Percentiles rank a stretch among this genome's conserved stretches.
phyloP scores from a whole-genome alignment of 2,888 invertebrate genomes.

The Sinelater perroti region DNA sequence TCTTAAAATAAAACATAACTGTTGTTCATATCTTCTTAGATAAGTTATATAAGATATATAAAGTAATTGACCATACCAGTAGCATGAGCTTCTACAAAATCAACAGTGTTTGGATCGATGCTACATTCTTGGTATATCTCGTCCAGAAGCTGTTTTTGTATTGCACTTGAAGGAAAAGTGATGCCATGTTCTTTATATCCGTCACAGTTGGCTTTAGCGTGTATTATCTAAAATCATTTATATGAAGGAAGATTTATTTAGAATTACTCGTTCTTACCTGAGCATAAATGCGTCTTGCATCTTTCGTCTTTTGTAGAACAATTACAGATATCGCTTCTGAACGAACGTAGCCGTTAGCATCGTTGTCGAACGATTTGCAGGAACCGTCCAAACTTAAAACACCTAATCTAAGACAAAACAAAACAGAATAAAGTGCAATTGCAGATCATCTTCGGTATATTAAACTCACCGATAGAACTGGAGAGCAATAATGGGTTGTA shows the following conservation, averaged over 20 bases:
- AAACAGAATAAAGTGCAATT: too few relatives aligned
- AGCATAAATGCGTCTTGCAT: slow-evolving; percentile 52
- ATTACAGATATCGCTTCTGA: slow-evolving; percentile 79
- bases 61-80: slow-evolving; percentile 64
- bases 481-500: slow-evolving; percentile 87
- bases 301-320: slow-evolving; percentile 73
- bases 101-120: slow-evolving; percentile 74
- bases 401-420: slow-evolving; percentile 73
- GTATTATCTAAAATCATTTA: slow-evolving; percentile 42
- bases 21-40: too few relatives aligned
- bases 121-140: slow-evolving; percentile 76
- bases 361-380: slow-evolving; percentile 90
- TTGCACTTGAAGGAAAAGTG: slow-evolving; percentile 59
- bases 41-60: too few relatives aligned
- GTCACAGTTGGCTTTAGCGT: slow-evolving; percentile 57
- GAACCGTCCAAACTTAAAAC: slow-evolving; percentile 84
- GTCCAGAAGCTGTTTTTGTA: slow-evolving; percentile 68
- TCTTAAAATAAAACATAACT: too few relatives aligned
- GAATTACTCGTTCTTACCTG: not conserved
- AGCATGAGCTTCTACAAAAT: slow-evolving; percentile 89
- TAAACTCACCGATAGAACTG: slow-evolving; percentile 82
- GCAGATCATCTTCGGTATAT: too few relatives aligned
- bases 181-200: slow-evolving; percentile 58
- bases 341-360: slow-evolving; percentile 84
- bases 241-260: not conserved